Base-by-base conservation (phyloP, 1,140 invertebrate genomes). In the Drosophila kikkawai region DNA sequence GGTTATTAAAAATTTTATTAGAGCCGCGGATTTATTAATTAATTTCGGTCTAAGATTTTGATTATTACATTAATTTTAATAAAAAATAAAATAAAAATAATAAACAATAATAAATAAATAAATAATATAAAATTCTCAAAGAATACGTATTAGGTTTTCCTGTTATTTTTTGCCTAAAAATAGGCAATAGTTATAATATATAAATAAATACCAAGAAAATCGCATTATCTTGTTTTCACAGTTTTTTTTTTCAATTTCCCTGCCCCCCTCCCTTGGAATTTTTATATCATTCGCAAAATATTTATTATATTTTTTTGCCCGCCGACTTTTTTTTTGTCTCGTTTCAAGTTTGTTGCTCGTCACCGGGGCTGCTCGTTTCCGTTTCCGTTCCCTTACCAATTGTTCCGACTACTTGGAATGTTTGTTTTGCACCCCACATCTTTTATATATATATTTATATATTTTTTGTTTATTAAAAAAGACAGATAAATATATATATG, bases 321-420 rank as follows among this genome's bases (percentile, higher is more conserved):
- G 59, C 47, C 58, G 82, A 85, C 67, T 84, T 77, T 65, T 84
- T 63, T 85, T 80, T 65, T 84, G 59, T 78, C 70, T 79, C 44
- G 51, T 47, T 58, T 69, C 64, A 29, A 64, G 22, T 59, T 39
- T 17, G 34, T 12, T n/a, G 48, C 13, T 55, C 34, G 59, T 63
- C 59, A 63, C 36, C 32, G 59, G 34, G 13, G 4, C 22, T 22
- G 50, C 50, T 53, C 32, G 32, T 36, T 53, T 53, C 32, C 50
- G 50, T 19, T 53, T 53, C 51, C 34, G 34, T 64, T 64, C 36
- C 76, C 17, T 26, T 48, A 15, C 55, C 26, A 8, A 57, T 50
- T 76, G 67, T 63, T 84, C 17, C 66, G 60, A 79, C 59, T 74
- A 68, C 82, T 77, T 84, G 75, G 60, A 65, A 56, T 84, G 64